These are phyloP conservation scores for Chinchilla lanigera DNA, from an alignment of 2,113 vertebrate species.

Conservation along the genomic window DNA sequence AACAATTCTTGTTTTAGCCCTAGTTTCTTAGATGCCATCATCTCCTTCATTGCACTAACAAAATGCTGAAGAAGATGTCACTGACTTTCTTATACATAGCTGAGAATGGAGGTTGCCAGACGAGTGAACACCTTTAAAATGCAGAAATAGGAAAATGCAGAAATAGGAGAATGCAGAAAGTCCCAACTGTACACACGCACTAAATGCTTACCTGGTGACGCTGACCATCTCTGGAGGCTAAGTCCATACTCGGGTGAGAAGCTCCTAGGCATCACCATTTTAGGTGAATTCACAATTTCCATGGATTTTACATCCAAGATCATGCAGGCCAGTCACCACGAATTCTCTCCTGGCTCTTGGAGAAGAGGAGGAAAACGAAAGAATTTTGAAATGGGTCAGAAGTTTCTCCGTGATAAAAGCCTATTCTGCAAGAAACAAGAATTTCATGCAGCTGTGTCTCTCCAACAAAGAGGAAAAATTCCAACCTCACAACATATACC, in stretches of 20 bases:
- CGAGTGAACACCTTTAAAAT: background rate
- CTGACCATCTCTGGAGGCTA: background rate
- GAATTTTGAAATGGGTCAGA: background rate
- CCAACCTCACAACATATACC: too few species aligned
- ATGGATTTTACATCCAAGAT: background rate
- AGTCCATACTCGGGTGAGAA: background rate
- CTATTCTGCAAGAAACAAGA: background rate
- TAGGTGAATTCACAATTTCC: background rate
- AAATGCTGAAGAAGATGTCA: background rate
- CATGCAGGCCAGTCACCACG: background rate
- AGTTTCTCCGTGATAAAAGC: background rate
- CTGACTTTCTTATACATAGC: background rate
- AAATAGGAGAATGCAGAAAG: background rate
- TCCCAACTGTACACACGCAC: background rate
- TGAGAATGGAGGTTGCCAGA: background rate
- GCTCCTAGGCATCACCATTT: background rate
- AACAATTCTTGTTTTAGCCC: background rate
- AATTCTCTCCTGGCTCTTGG: background rate
- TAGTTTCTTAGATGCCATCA: background rate
- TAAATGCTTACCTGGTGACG: background rate
- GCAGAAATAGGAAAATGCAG: background rate
- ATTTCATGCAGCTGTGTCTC: background rate
- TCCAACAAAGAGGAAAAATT: background rate
- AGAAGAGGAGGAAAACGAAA: background rate
- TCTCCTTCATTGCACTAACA: background rate